These are phyloP conservation scores for Arctopsyche grandis DNA, from an alignment of 1,140 invertebrate species.

Conservation along the genomic window DNA sequence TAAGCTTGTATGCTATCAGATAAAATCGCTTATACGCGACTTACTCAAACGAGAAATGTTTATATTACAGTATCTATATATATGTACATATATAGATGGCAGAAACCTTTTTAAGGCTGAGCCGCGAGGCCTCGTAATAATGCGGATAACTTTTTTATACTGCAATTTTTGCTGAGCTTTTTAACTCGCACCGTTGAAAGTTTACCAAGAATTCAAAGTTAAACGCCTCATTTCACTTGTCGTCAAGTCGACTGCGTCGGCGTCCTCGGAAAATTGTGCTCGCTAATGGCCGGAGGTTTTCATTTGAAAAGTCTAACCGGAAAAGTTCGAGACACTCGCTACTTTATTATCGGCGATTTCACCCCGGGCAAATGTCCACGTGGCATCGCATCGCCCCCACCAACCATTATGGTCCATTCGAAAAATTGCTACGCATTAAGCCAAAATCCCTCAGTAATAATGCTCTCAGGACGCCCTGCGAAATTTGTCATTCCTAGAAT, in stretches of 20 bases:
- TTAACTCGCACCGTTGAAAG: too few species aligned
- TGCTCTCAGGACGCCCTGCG: background rate
- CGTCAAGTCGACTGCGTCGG: background rate
- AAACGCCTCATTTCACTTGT: slow-evolving; percentile 27
- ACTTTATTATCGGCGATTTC: slow-evolving; percentile 4
- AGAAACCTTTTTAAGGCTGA: too few species aligned
- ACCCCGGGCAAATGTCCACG: background rate
- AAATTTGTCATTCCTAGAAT: slow-evolving; percentile 3
- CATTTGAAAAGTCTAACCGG: slow-evolving; percentile 21
- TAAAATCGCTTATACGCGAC: too few species aligned
- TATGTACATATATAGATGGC: too few species aligned
- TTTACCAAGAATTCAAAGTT: slow-evolving; percentile 10
- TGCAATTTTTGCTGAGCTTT: too few species aligned
- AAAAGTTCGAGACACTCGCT: slow-evolving; percentile 11
- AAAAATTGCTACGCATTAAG: slow-evolving; percentile 16
- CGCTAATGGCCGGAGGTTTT: slow-evolving; percentile 6
- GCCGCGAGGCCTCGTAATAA: too few species aligned
- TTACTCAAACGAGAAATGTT: too few species aligned
- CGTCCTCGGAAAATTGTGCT: background rate
- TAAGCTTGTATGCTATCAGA: too few species aligned
- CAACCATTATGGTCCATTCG: background rate
- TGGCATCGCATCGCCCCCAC: background rate
- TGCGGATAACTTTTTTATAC: too few species aligned
- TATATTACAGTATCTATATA: too few species aligned
- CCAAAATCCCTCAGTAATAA: background rate